Conservation (phyloP, 1,140 invertebrate genomes). For the Eciton burchellii region DNA sequence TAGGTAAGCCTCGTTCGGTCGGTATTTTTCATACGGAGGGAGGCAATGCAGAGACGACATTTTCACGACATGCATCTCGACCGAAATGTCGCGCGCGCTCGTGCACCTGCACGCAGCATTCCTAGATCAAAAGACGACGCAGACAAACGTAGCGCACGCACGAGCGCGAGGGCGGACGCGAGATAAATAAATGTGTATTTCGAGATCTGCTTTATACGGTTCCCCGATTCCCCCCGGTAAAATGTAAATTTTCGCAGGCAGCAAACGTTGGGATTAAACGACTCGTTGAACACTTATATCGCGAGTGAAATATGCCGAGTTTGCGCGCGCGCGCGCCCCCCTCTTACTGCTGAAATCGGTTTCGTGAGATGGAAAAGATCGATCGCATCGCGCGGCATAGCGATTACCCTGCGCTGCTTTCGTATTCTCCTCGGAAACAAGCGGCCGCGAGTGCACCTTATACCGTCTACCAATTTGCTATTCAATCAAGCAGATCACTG, state of each 20-base stretch:
- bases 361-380: constrained; percentile 59
- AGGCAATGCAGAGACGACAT: too few species aligned
- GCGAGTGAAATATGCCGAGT: constrained; percentile 55
- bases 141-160: background rate
- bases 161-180: too few species aligned
- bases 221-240: constrained; percentile 12
- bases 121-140: background rate
- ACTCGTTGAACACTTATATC: constrained; percentile 48
- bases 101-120: background rate
- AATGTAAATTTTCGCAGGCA: constrained; percentile 40
- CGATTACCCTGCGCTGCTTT: constrained; percentile 56
- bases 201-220: constrained; percentile 2
- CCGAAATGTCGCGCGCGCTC: too few species aligned
- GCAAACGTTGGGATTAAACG: constrained; percentile 35
- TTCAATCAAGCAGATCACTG: constrained; percentile 72
- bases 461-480: constrained; percentile 68
- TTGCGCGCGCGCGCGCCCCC: constrained; percentile 44
- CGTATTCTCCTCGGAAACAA: constrained; percentile 59
- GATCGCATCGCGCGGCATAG: constrained; percentile 51
- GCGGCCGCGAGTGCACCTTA: constrained; percentile 48
- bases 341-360: too few species aligned
- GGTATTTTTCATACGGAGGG: too few species aligned
- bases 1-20: too few species aligned
- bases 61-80: too few species aligned
- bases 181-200: constrained; percentile 17